Evolutionary conservation across 1,140 invertebrate species (phyloP).

Genomic region (Parasteatoda tepidariorum): DNA sequence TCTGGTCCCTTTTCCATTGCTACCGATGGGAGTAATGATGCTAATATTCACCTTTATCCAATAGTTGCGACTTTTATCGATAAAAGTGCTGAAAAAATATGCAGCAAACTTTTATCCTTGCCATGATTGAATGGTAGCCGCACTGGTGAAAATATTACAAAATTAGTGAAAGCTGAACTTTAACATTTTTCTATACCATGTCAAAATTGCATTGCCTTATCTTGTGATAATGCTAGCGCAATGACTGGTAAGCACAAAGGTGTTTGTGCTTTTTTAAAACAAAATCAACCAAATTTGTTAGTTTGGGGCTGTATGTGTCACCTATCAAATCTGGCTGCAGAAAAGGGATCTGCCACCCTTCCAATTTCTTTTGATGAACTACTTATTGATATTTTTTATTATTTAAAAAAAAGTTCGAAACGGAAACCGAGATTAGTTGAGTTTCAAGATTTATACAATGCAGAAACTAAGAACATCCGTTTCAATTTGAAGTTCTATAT

Average conservation of each 20-base stretch:
- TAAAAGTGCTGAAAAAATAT: background rate
- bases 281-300: background rate
- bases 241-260: too few relatives aligned
- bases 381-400: background rate
- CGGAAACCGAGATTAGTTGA: background rate
- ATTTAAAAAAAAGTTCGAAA: background rate
- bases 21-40: background rate
- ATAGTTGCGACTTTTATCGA: background rate
- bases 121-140: background rate
- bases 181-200: background rate
- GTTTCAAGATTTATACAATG: background rate
- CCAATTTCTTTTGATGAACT: background rate
- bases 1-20: background rate
- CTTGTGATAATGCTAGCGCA: too few relatives aligned
- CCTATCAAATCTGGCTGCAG: background rate
- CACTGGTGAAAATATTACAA: background rate
- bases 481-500: too few relatives aligned
- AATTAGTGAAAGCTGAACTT: background rate
- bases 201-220: too few relatives aligned
- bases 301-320: background rate
- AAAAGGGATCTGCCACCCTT: background rate
- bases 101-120: background rate
- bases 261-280: background rate
- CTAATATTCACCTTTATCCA: background rate
- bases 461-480: background rate